Base-by-base conservation (phyloP, 2,797 vertebrate species). In the Cuniculus paca region DNA sequence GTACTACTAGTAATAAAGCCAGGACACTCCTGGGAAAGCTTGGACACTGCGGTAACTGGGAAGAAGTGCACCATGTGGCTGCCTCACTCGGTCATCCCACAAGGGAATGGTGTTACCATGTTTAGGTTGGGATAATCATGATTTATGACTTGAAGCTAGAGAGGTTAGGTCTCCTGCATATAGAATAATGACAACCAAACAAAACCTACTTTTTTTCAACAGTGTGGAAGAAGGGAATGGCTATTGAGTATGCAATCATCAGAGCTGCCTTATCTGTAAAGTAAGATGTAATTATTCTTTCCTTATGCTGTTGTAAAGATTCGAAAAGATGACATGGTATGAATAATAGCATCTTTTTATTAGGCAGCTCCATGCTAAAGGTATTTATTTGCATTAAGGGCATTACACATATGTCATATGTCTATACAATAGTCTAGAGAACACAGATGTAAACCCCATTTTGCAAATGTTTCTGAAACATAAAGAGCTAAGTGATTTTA, bases 321-420 rank as follows among this genome's bases (percentile, higher is more conserved):
- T 85, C 92, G 48, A 56, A 74, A 81, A 83, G 85, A 82, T 94
- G 75, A 68, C 60, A 50, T 26, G 80, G 87, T 4, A 39, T 58
- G 58, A 84, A 87, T 54, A 56, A 93, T 2, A 74, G 28, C 54
- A 39, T 74, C 85, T 88, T 96, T 85, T 80, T 50, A 77, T 95
- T 88, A 52, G 89, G 54, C 65, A 78, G 45, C 65, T 68, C 56
- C 56, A 28, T 70, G 54, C 78, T 81, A 28, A 87, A 77, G 39
- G 16, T 34, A 72, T 63, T 48, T 78, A 5, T n/a, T 16, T 45
- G 34, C 79, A 58, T 39, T 56, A 77, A 74, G 54, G 79, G 42
- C 54, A 79, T 63, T 63, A 8, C 70, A 72, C 11, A 39, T 39
- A 39, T 61, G n/a, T 84, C 54, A 82, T 42, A 72, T 8, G 77